Conservation (phyloP, 2,113 vertebrate species). For the Elaphurus davidianus region DNA sequence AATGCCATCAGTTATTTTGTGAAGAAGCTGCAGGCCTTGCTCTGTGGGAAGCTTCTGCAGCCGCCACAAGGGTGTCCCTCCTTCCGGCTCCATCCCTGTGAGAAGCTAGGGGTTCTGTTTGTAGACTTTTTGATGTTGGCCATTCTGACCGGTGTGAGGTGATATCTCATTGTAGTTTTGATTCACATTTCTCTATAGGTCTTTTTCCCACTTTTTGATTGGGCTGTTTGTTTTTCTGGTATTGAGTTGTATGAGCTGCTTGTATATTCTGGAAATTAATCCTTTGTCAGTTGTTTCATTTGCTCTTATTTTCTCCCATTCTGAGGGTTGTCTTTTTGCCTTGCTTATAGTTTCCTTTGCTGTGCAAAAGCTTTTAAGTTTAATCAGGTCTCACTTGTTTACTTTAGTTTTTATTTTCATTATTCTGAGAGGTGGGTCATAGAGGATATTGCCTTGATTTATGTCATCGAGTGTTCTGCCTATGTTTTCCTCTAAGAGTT, state of each 20-base stretch:
- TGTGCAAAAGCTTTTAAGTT: not conserved
- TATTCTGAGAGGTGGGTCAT: not conserved
- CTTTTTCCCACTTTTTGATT: not conserved
- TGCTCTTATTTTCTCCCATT: not conserved
- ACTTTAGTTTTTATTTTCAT: not conserved
- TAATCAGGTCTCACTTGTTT: not conserved
- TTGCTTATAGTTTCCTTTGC: not conserved
- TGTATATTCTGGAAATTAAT: not conserved
- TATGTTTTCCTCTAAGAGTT: not conserved
- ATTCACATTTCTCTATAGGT: not conserved
- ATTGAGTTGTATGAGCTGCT: not conserved
- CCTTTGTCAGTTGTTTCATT: not conserved
- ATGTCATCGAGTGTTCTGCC: not conserved
- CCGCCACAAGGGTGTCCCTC: slow-evolving; percentile 23
- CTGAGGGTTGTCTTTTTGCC: not conserved
- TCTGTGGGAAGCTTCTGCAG: slow-evolving; percentile 75
- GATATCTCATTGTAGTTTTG: not conserved
- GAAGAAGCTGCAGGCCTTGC: slow-evolving; percentile 82
- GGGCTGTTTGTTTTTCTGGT: not conserved
- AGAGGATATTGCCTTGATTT: not conserved
- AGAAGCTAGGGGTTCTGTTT: slow-evolving; percentile 55
- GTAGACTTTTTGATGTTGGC: not conserved
- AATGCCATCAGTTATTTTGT: slow-evolving; percentile 91
- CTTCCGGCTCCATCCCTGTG: not conserved
- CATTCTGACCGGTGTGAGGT: not conserved